Base-by-base conservation (phyloP, 2,797 vertebrate species). In the Antennarius maculatus region DNA sequence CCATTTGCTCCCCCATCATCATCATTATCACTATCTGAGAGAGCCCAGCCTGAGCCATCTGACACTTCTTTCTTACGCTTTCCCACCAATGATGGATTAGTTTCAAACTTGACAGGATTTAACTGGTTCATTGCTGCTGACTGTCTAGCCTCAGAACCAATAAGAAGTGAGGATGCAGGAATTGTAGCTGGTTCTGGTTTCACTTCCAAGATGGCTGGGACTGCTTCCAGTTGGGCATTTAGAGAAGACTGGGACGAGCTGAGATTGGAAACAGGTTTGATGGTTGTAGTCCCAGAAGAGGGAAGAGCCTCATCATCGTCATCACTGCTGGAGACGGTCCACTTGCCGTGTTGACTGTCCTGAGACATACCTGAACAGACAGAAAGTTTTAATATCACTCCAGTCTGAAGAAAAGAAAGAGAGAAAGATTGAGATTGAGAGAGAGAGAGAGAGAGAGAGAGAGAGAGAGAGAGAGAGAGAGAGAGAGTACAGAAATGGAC, bases 301-400 rank as follows among this genome's bases (percentile, higher is more conserved):
- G 83, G 89, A 48, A 91, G 76, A 28, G 34, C 39, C 11, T 94
- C 95, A 14, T 97, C 95, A 3, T 98, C 96, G 5, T 98, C 97
- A 6, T 99, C 97, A 6, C 98, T 99, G 77, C 96, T 97, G 42
- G 98, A 99, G 68, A 99, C 76, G 0, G 94, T 94, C 97, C 98
- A 99, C 86, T 84, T 97, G 23, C 98, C 98, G 0, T 99, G 94
- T 3, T 89, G 91, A 14, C 94, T 93, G 72, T 95, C 94, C 79
- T 95, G 94, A 81, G 95, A 93, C 97, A 98, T 97, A 15, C 43
- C 88, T 90, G 74, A 52, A 77, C 6, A 79, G 0, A 71, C 14
- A 68, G 18, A 63, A 18, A 42, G 29, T 2, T 52, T 34, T 63
- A 39, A 47, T 6, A 51, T 58, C n/a, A n/a, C n/a, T n/a, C n/a